A percentile compares a stretch with the other conserved stretches of the same genome.
These are phyloP conservation scores for Cetoscarus ocellatus DNA, from an alignment of 2,797 vertebrate species.

Conservation along the genomic window DNA sequence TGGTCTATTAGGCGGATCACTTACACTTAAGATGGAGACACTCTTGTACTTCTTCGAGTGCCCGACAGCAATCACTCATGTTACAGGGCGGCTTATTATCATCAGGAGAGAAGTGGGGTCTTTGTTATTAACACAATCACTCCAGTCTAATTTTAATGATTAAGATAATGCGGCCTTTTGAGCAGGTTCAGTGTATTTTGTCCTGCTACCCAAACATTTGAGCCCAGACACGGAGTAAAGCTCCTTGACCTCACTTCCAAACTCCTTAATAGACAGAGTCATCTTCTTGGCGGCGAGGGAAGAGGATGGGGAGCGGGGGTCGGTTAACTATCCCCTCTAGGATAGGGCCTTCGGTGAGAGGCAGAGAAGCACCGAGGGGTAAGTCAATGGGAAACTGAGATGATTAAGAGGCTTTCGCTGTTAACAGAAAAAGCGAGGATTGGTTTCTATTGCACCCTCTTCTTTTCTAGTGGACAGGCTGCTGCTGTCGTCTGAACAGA, in stretches of 20 bases:
- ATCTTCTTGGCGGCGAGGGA: constrained; percentile 56
- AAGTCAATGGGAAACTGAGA: constrained; percentile 88
- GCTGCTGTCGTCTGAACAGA: constrained; percentile 80
- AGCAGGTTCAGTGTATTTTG: constrained; percentile 16
- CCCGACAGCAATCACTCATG: constrained; percentile 62
- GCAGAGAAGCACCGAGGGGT: constrained; percentile 69
- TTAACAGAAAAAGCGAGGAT: constrained; percentile 85
- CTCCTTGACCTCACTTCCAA: constrained; percentile 68
- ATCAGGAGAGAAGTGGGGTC: constrained; percentile 36
- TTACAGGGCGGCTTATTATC: constrained; percentile 62
- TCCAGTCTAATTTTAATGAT: constrained; percentile 47
- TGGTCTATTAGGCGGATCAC: constrained; percentile 71
- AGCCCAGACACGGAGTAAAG: constrained; percentile 36
- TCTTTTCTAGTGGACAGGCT: constrained; percentile 83
- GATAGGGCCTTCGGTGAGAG: constrained; percentile 73
- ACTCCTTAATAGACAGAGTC: constrained; percentile 70
- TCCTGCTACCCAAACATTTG: constrained; percentile 20
- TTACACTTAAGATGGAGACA: constrained; percentile 71
- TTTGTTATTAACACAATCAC: constrained; percentile 23
- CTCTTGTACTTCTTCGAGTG: constrained; percentile 60
- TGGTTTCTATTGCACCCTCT: constrained; percentile 84
- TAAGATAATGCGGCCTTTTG: not conserved
- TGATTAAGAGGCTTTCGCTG: constrained; percentile 89
- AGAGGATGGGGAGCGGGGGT: constrained; percentile 54
- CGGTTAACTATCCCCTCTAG: constrained; percentile 72